phyloP scores from a whole-genome alignment of 2,888 invertebrate species.

The Osedax frankpressi region DNA sequence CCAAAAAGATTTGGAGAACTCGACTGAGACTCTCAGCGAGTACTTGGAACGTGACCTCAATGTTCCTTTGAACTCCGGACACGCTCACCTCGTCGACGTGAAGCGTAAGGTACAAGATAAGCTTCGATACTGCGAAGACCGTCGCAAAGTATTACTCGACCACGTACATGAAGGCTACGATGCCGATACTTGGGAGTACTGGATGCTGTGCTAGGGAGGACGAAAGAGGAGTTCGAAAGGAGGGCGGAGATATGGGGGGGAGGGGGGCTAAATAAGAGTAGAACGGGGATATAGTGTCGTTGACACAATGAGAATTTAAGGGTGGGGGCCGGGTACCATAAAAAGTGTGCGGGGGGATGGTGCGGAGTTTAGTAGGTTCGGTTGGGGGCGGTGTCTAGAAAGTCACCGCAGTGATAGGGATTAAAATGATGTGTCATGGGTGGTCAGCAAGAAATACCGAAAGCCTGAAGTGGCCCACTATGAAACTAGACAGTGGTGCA shows the following conservation, averaged over 20 bases:
- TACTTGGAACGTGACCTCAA: slow-evolving; percentile 93
- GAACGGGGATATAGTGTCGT: neutral
- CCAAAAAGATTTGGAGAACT: slow-evolving; percentile 91
- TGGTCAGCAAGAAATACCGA: too few species aligned
- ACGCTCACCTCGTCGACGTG: slow-evolving; percentile 63
- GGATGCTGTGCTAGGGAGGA: slow-evolving; percentile 20
- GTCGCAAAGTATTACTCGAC: slow-evolving; percentile 83
- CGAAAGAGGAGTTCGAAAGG: neutral
- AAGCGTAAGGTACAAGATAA: slow-evolving; percentile 98
- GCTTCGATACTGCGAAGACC: slow-evolving; percentile 81
- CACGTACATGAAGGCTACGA: slow-evolving; percentile 98
- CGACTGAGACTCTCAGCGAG: slow-evolving; percentile 90
- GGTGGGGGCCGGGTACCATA: too few species aligned
- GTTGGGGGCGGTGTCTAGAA: too few species aligned
- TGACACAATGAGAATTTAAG: neutral
- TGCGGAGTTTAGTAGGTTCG: too few species aligned
- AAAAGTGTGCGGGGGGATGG: too few species aligned
- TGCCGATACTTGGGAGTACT: slow-evolving; percentile 82
- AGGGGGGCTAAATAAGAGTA: neutral
- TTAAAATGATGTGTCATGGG: too few species aligned
- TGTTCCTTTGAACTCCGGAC: slow-evolving; percentile 78
- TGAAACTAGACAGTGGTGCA: too few species aligned
- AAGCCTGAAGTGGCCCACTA: too few species aligned
- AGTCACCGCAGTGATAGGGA: too few species aligned
- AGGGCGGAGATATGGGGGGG: neutral